A percentile compares a stretch with the other conserved stretches of the same genome.
Evolutionary conservation across 37 sponge, comb jelly and placozoan genomes (phyloP).

Genomic region (Spongia lamella): DNA sequence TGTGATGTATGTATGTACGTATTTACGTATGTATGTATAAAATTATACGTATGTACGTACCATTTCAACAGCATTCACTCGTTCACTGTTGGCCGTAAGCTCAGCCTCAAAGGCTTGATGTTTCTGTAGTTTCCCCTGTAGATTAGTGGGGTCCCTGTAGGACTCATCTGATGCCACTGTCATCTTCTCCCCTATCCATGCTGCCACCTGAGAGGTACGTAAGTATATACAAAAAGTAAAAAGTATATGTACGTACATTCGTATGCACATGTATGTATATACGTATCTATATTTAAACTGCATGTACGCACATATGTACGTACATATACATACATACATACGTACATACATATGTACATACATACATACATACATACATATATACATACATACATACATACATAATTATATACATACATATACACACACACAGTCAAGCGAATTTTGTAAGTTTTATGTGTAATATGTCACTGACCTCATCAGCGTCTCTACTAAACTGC

Average conservation of each 20-base stretch:
- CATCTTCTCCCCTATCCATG: constrained; percentile 89
- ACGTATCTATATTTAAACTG: background rate
- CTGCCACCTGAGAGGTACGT: constrained; percentile 25
- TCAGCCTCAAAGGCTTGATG: constrained; percentile 93
- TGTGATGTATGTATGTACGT: no score
- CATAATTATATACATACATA: background rate
- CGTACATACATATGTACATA: constrained; percentile 9
- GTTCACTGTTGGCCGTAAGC: constrained; percentile 79
- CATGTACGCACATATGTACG: no score
- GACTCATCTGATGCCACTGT: constrained; percentile 79
- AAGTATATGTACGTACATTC: background rate
- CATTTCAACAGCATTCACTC: constrained; percentile 67
- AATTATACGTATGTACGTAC: constrained; percentile 6
- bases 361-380: constrained; percentile 5
- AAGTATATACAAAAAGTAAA: constrained; percentile 12
- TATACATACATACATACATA: constrained; percentile 19
- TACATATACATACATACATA: constrained; percentile 18
- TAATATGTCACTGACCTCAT: constrained; percentile 71
- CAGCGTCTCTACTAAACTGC: constrained; percentile 80
- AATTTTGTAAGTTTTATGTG: no score
- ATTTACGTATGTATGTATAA: background rate
- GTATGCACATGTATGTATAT: background rate
- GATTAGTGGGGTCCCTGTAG: constrained; percentile 87
- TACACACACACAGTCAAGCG: no score
- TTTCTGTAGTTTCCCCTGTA: constrained; percentile 86